A percentile compares a stretch with the other conserved stretches of the same genome.
Evolutionary conservation across 37 sponge, comb jelly and placozoan genomes (phyloP).

Genomic region (Hormiphora californensis): DNA sequence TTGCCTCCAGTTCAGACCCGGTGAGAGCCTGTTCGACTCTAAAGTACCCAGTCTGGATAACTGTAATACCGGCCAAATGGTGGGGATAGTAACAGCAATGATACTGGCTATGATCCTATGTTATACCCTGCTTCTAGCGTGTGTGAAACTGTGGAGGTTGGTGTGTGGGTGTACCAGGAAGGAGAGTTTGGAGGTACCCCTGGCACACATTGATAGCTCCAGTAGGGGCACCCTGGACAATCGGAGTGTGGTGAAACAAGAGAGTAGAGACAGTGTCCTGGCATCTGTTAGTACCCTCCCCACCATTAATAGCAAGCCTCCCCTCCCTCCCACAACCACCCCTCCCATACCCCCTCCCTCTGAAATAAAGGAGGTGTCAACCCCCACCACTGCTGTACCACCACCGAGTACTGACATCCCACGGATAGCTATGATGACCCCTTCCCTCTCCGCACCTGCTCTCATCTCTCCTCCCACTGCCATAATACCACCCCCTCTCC

Average conservation of each 20-base stretch:
- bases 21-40: background rate
- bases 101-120: constrained; percentile 12
- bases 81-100: constrained; percentile 24
- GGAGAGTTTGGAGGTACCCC: background rate
- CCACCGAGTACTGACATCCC: background rate
- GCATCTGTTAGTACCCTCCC: background rate
- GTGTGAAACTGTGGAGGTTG: background rate
- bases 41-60: constrained; percentile 15
- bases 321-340: background rate
- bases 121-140: background rate
- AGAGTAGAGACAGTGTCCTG: background rate
- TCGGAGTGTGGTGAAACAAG: background rate
- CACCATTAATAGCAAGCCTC: background rate
- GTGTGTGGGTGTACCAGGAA: background rate
- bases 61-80: background rate
- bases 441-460: background rate
- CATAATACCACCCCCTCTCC: too few species aligned
- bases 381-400: background rate
- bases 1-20: constrained; percentile 11
- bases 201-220: background rate
- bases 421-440: too few species aligned
- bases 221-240: background rate
- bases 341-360: background rate
- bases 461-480: background rate
- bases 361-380: background rate